These are phyloP conservation scores for Cercopithecus neglectus DNA, from an alignment of 2,797 vertebrate genomes.

Conservation along the genomic window DNA sequence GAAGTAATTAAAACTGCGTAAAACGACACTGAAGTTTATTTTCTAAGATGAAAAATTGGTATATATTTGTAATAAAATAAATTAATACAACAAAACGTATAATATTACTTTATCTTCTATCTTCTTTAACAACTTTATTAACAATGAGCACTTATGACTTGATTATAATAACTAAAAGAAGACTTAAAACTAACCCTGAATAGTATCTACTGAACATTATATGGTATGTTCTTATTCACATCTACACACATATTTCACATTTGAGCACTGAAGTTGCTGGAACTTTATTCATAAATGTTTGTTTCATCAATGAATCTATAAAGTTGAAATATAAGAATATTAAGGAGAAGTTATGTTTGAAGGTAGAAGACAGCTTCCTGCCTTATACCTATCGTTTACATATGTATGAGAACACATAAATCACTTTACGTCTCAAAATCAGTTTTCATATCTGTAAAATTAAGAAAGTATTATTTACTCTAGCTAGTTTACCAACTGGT, in stretches of 20 bases:
- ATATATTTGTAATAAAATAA: neutral
- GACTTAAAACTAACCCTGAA: neutral
- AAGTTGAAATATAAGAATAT: neutral
- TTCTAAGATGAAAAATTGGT: neutral
- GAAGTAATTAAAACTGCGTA: neutral
- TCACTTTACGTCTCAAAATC: conserved; percentile 54
- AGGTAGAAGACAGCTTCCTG: neutral
- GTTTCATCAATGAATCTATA: neutral
- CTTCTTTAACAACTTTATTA: neutral
- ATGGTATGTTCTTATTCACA: neutral
- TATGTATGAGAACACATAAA: neutral
- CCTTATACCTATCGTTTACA: neutral
- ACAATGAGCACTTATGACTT: neutral
- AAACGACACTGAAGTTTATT: neutral
- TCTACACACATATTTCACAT: neutral
- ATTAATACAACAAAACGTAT: neutral
- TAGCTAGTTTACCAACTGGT: neutral
- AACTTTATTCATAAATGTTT: neutral
- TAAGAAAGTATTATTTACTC: neutral
- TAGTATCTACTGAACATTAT: neutral
- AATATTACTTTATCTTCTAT: neutral
- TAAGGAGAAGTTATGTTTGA: neutral
- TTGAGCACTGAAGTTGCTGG: neutral
- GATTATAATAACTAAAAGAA: neutral
- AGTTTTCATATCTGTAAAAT: conserved; percentile 30